Percentiles rank a stretch among this genome's conserved stretches.
These are phyloP conservation scores for Synaphobranchus kaupii DNA, from an alignment of 2,797 vertebrate genomes.

Conservation along the genomic window DNA sequence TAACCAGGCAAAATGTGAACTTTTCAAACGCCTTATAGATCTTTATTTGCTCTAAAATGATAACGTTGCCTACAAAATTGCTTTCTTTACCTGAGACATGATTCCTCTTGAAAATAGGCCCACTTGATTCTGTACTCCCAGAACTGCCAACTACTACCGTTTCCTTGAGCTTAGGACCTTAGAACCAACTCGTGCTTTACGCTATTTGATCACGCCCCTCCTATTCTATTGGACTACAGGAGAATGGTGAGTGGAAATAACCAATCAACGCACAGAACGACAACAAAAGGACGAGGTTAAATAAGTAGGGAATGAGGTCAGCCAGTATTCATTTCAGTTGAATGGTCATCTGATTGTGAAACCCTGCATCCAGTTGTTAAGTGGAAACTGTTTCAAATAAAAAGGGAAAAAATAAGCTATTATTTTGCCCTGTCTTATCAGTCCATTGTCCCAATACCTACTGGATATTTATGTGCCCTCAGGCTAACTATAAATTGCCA, in stretches of 20 bases:
- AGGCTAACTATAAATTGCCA: neutral
- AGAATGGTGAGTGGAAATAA: conserved; percentile 17
- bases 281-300: neutral
- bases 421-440: neutral
- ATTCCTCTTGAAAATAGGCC: neutral
- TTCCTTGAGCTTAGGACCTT: neutral
- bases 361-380: too few relatives aligned
- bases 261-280: conserved; percentile 40
- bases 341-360: neutral
- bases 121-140: neutral
- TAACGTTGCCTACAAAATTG: neutral
- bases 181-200: neutral
- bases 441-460: neutral
- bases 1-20: neutral
- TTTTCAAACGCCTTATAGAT: neutral
- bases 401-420: neutral
- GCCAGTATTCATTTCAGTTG: neutral
- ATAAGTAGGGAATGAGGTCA: conserved; percentile 41
- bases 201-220: conserved; percentile 24
- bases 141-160: neutral
- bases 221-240: conserved; percentile 37
- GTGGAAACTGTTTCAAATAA: neutral
- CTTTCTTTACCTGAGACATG: neutral
- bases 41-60: neutral
- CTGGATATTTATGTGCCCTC: neutral